Evolutionary conservation across 2,888 invertebrate genomes (phyloP).

Genomic region (Eupsilia transversa): DNA sequence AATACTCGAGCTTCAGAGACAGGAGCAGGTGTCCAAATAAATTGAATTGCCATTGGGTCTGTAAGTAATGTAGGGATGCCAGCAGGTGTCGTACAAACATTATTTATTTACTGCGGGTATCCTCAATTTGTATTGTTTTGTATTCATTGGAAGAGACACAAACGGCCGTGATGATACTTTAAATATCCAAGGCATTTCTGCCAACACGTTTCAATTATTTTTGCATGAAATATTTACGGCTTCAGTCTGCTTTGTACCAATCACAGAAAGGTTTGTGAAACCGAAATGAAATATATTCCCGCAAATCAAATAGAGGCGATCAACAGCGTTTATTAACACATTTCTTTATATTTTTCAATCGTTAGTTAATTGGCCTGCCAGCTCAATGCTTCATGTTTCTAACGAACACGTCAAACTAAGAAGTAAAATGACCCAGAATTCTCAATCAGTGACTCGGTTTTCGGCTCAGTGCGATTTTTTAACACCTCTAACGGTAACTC

Average conservation of each 20-base stretch:
- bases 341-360: conserved; percentile 26
- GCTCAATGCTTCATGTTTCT: conserved; percentile 31
- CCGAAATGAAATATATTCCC: conserved; percentile 30
- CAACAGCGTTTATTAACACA: conserved; percentile 9
- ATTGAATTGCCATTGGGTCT: conserved; percentile 70
- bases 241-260: background rate
- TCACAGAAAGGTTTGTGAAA: conserved; percentile 6
- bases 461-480: conserved; percentile 49
- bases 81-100: conserved; percentile 64
- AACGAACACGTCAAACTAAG: conserved; percentile 35
- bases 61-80: conserved; percentile 49
- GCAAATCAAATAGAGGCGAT: conserved; percentile 27
- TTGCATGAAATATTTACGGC: conserved; percentile 17
- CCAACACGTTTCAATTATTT: conserved; percentile 40
- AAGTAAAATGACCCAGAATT: conserved; percentile 62
- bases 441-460: conserved; percentile 59
- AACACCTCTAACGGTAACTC: conserved; percentile 58
- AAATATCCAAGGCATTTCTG: conserved; percentile 49
- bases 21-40: conserved; percentile 72
- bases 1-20: conserved; percentile 42
- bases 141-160: conserved; percentile 44
- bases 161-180: conserved; percentile 29
- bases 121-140: conserved; percentile 53
- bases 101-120: conserved; percentile 55
- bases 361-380: conserved; percentile 27